phyloP scores from a whole-genome alignment of 2,113 vertebrate species.

The Phycodurus eques region DNA sequence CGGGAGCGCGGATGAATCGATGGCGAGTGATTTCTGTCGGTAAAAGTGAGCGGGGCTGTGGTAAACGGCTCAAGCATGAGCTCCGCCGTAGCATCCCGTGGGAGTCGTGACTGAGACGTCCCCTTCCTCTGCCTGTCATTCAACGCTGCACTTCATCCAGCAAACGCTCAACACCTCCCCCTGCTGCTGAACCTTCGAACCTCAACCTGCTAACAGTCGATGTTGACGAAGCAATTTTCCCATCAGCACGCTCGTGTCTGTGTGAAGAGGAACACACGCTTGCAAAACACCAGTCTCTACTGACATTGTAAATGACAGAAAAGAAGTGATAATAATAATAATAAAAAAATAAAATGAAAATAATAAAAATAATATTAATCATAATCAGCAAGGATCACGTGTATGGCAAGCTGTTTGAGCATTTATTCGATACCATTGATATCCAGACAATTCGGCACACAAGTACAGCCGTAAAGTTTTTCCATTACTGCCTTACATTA shows the following conservation, averaged over 20 bases:
- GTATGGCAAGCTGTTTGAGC: no score
- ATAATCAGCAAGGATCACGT: no score
- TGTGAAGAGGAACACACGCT: not conserved
- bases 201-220: constrained; percentile 33
- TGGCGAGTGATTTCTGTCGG: constrained; percentile 41
- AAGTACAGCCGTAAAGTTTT: no score
- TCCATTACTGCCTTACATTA: no score
- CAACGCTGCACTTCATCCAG: constrained; percentile 37
- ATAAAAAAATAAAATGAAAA: no score
- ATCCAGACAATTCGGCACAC: no score
- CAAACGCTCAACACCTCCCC: constrained; percentile 16
- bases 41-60: constrained; percentile 16
- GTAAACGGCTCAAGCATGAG: constrained; percentile 17
- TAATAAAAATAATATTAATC: no score
- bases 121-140: constrained; percentile 47
- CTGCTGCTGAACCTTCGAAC: constrained; percentile 42
- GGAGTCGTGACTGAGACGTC: constrained; percentile 18
- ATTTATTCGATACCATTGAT: no score
- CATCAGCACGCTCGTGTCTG: constrained; percentile 23
- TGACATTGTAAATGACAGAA: not conserved
- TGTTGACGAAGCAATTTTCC: constrained; percentile 61
- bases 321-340: no score
- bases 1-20: constrained; percentile 38
- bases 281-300: not conserved
- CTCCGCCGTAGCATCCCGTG: constrained; percentile 48